phyloP scores from a whole-genome alignment of 2,888 invertebrate species.

The Amiota mariae region DNA sequence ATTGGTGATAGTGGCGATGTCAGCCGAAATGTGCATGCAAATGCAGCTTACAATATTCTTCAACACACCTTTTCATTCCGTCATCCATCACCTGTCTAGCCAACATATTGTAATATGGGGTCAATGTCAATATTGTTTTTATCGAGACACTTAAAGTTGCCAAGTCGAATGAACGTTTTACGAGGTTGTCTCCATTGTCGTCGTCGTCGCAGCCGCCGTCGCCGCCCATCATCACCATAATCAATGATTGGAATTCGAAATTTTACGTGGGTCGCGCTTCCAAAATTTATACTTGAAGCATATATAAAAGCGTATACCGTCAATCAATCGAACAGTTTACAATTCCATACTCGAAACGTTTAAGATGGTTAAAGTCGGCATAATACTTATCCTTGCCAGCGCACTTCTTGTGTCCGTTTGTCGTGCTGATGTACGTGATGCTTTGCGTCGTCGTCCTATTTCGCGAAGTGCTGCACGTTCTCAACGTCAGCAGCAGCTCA shows the following conservation, averaged over 20 bases:
- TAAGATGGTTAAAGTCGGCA: conserved; percentile 15
- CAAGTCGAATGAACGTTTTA: conserved; percentile 8
- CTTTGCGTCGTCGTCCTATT: conserved; percentile 33
- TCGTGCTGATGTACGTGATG: conserved; percentile 34
- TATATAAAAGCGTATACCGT: conserved; percentile 45
- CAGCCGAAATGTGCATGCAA: conserved; percentile 42
- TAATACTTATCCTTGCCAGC: conserved; percentile 35
- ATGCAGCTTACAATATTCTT: conserved; percentile 35
- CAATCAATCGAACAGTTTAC: conserved; percentile 30
- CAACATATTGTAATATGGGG: conserved; percentile 44
- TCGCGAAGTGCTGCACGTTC: conserved; percentile 32
- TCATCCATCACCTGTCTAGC: not conserved
- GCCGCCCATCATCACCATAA: not conserved
- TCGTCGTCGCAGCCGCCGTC: not conserved
- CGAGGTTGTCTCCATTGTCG: conserved; percentile 17
- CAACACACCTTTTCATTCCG: conserved; percentile 27
- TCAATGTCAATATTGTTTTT: conserved; percentile 59
- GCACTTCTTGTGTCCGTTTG: conserved; percentile 18
- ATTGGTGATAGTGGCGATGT: conserved; percentile 21
- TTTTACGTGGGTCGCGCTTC: not conserved
- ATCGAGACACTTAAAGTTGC: conserved; percentile 8
- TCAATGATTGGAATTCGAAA: conserved; percentile 27
- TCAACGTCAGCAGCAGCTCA: conserved; percentile 52
- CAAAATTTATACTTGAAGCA: not conserved
- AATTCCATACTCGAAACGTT: not conserved